These are phyloP conservation scores for Lycocerus yunnanus DNA, from an alignment of 2,888 invertebrate genomes.

Conservation along the genomic window DNA sequence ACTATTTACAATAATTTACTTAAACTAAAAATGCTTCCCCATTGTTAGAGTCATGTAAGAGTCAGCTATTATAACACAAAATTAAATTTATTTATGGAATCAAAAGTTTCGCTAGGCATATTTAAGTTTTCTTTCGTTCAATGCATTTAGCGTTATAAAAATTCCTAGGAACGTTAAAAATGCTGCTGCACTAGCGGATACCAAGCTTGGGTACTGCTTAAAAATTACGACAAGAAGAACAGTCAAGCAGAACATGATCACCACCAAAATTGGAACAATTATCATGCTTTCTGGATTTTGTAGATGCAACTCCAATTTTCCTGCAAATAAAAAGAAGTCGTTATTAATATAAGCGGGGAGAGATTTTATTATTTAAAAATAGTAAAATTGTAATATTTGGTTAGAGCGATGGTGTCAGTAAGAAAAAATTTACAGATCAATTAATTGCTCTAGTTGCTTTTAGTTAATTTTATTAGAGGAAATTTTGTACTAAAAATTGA, in stretches of 20 bases:
- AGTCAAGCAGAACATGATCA: conserved; percentile 34
- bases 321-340: conserved; percentile 2
- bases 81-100: neutral
- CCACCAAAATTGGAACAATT: conserved; percentile 40
- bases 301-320: conserved; percentile 33
- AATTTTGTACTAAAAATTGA: too few species aligned
- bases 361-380: too few species aligned
- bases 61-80: neutral
- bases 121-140: conserved; percentile 35
- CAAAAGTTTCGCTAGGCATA: conserved; percentile 28
- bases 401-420: too few species aligned
- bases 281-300: conserved; percentile 45
- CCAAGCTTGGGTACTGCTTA: conserved; percentile 56
- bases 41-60: neutral
- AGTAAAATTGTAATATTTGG: too few species aligned
- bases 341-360: neutral
- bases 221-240: conserved; percentile 55
- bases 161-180: conserved; percentile 55
- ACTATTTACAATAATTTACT: neutral
- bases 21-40: neutral
- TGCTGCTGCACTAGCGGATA: conserved; percentile 55
- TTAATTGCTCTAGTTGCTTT: too few species aligned
- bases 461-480: too few species aligned
- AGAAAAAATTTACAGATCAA: too few species aligned
- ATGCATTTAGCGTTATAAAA: conserved; percentile 49